These are phyloP conservation scores for Oophaga pumilio DNA, from an alignment of 2,113 vertebrate species.

Conservation along the genomic window DNA sequence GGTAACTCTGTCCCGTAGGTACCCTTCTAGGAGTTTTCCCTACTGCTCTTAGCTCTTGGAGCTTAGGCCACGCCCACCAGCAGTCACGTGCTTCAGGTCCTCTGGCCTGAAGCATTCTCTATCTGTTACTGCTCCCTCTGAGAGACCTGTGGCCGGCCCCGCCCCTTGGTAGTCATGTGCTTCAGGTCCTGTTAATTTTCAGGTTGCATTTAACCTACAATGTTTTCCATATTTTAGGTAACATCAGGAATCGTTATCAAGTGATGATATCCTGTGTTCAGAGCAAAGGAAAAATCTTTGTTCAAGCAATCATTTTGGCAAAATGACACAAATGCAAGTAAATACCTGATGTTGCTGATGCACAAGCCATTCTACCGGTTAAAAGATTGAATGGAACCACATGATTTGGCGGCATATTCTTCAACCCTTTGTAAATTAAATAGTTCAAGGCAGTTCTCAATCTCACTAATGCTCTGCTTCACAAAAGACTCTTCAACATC, in stretches of 20 bases:
- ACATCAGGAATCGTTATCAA: background rate
- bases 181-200: too few relatives aligned
- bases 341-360: background rate
- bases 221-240: background rate
- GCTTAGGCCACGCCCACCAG: too few relatives aligned
- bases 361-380: background rate
- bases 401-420: background rate
- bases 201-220: background rate
- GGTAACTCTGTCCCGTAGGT: too few relatives aligned
- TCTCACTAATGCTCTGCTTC: slow-evolving; percentile 5
- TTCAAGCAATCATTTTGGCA: background rate
- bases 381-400: slow-evolving; percentile 21
- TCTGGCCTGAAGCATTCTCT: too few relatives aligned
- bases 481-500: slow-evolving; percentile 41
- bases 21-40: too few relatives aligned
- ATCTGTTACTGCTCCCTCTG: too few relatives aligned
- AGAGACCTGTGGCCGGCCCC: too few relatives aligned
- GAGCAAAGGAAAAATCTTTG: background rate
- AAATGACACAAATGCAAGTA: background rate
- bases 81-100: too few relatives aligned
- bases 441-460: slow-evolving; percentile 12
- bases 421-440: slow-evolving; percentile 15
- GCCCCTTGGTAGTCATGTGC: too few relatives aligned
- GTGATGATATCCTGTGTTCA: background rate
- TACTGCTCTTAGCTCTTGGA: too few relatives aligned